These are phyloP conservation scores for Druon quercuslanigerum DNA, from an alignment of 1,140 invertebrate species.

Conservation along the genomic window DNA sequence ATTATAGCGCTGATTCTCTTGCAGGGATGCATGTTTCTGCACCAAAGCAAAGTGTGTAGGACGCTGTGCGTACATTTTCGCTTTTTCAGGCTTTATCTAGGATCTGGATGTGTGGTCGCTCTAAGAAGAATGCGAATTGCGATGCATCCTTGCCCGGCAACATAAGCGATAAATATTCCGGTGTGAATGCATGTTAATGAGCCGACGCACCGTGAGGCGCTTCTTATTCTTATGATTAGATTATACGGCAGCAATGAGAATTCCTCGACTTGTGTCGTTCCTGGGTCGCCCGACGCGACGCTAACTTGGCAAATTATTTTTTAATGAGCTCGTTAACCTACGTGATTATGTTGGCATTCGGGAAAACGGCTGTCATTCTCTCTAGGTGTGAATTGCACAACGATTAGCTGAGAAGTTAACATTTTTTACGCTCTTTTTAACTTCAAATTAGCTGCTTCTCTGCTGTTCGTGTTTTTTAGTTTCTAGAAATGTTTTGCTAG, in stretches of 20 bases:
- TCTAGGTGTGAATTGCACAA: conserved; percentile 7
- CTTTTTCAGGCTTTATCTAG: conserved; percentile 53
- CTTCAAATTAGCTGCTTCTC: no score
- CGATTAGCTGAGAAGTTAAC: not conserved
- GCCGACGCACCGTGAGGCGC: conserved; percentile 40
- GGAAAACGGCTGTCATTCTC: not conserved
- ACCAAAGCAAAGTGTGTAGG: not conserved
- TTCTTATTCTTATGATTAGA: conserved; percentile 63
- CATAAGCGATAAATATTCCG: conserved; percentile 65
- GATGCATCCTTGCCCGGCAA: conserved; percentile 46
- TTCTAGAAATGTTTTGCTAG: no score
- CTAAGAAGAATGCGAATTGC: conserved; percentile 43
- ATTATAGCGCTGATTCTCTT: conserved; percentile 1
- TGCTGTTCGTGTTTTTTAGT: no score
- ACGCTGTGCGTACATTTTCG: conserved; percentile 35
- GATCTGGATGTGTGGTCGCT: conserved; percentile 62
- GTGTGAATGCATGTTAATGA: conserved; percentile 73
- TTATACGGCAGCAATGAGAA: conserved; percentile 42
- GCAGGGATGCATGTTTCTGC: conserved; percentile 13
- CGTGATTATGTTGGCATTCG: conserved; percentile 1
- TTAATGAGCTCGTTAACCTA: conserved; percentile 19
- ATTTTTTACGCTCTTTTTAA: not conserved
- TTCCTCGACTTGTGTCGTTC: not conserved
- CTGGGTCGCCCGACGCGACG: not conserved
- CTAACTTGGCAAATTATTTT: conserved; percentile 23